A percentile compares a stretch with the other conserved stretches of the same genome.
Conservation (phyloP, 2,797 vertebrate genomes). For the Octomys mimax region DNA sequence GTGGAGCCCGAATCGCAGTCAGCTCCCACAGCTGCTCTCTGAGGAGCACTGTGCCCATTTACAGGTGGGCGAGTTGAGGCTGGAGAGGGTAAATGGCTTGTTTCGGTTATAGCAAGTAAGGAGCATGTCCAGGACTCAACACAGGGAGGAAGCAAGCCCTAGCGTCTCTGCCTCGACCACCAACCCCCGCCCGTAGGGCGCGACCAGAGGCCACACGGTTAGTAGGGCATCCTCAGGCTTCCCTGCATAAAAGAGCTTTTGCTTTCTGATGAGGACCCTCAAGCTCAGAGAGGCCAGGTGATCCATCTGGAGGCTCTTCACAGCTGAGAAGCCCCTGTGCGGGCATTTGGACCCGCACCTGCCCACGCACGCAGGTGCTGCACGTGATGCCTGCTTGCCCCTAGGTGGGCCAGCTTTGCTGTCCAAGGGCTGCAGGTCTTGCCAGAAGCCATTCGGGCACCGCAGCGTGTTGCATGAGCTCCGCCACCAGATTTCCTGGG, state of each 20-base stretch:
- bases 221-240: neutral
- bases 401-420: neutral
- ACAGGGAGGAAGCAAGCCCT: neutral
- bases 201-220: neutral
- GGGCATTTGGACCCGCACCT: too few species aligned
- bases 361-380: neutral
- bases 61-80: neutral
- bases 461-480: rapidly evolving
- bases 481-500: neutral
- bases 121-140: neutral
- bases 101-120: neutral
- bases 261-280: neutral
- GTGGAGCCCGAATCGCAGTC: neutral
- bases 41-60: neutral
- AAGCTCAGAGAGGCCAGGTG: neutral
- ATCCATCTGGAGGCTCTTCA: neutral
- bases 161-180: neutral
- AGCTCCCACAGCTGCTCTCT: neutral
- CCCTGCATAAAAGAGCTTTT: neutral
- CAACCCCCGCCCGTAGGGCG: too few species aligned
- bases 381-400: neutral
- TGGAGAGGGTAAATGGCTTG: neutral
- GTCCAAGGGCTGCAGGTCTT: neutral
- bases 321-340: neutral
- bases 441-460: neutral